Conservation (phyloP, 2,888 invertebrate species). For the Biston stratarius region DNA sequence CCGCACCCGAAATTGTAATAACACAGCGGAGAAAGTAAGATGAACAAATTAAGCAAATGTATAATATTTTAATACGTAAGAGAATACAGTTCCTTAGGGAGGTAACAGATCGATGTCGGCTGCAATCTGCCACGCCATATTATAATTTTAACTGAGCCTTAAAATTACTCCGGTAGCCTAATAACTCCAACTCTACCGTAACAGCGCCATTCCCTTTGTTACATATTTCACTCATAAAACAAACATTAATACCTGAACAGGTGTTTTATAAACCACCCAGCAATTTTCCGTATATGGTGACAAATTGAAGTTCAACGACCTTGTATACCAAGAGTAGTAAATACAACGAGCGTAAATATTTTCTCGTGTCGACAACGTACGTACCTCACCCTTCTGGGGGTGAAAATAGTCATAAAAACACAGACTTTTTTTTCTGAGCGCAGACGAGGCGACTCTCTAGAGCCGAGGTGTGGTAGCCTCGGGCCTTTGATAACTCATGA, state of each 20-base stretch:
- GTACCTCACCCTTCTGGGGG: conserved; percentile 53
- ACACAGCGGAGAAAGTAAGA: conserved; percentile 55
- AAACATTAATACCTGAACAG: conserved; percentile 37
- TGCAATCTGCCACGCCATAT: conserved; percentile 20
- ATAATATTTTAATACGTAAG: conserved; percentile 55
- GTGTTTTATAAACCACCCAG: conserved; percentile 34
- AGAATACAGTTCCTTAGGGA: conserved; percentile 56
- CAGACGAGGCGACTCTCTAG: conserved; percentile 51
- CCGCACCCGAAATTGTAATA: conserved; percentile 60
- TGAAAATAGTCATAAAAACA: conserved; percentile 69
- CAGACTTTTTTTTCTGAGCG: conserved; percentile 60
- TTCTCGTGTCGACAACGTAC: conserved; percentile 58
- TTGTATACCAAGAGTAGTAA: conserved; percentile 37
- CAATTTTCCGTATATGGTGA: conserved; percentile 37
- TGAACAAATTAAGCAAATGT: conserved; percentile 63
- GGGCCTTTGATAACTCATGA: conserved; percentile 77
- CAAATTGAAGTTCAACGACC: conserved; percentile 55
- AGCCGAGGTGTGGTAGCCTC: conserved; percentile 55
- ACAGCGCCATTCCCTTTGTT: conserved; percentile 9
- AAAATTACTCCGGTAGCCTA: conserved; percentile 26
- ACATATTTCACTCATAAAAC: conserved; percentile 34
- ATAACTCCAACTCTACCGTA: conserved; percentile 25
- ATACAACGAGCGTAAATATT: conserved; percentile 59
- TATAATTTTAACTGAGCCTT: conserved; percentile 32
- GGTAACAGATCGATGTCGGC: conserved; percentile 45